phyloP scores from a whole-genome alignment of 2,888 invertebrate genomes.

The Gari tellinella region DNA sequence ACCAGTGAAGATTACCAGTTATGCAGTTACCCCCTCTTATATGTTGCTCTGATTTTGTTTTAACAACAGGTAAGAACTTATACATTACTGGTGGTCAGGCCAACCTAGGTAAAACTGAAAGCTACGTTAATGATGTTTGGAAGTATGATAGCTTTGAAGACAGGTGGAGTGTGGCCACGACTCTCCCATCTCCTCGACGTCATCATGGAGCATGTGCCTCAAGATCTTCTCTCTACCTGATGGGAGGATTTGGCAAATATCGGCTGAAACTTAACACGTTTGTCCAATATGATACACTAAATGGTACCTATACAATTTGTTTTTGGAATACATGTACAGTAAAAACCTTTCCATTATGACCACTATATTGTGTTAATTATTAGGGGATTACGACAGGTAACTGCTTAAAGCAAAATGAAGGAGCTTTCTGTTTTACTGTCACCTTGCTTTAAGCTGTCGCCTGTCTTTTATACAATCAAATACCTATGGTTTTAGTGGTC shows the following conservation, averaged over 20 bases:
- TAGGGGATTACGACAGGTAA: no score
- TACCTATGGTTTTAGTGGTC: no score
- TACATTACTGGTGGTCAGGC: conserved; percentile 63
- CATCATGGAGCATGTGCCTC: conserved; percentile 61
- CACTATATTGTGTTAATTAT: no score
- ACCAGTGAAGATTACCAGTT: no score
- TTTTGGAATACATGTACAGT: neutral
- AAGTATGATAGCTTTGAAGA: conserved; percentile 45
- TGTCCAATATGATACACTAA: conserved; percentile 48
- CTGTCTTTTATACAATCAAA: no score
- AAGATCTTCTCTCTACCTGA: conserved; percentile 39
- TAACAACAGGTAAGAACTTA: conserved; percentile 47
- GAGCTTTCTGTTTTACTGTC: no score
- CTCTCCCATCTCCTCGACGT: conserved; percentile 46
- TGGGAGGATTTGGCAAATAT: conserved; percentile 64
- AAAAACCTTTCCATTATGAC: no score
- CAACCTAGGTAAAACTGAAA: conserved; percentile 16
- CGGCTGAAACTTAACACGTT: conserved; percentile 47
- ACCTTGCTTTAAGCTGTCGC: no score
- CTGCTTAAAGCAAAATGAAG: no score
- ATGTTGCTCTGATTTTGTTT: no score
- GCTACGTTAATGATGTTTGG: conserved; percentile 54
- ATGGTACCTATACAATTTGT: conserved; percentile 33
- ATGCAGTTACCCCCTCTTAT: no score
- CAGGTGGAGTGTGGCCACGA: conserved; percentile 44